Conservation (phyloP, 2,888 invertebrate genomes). For the Lumbricus terrestris region DNA sequence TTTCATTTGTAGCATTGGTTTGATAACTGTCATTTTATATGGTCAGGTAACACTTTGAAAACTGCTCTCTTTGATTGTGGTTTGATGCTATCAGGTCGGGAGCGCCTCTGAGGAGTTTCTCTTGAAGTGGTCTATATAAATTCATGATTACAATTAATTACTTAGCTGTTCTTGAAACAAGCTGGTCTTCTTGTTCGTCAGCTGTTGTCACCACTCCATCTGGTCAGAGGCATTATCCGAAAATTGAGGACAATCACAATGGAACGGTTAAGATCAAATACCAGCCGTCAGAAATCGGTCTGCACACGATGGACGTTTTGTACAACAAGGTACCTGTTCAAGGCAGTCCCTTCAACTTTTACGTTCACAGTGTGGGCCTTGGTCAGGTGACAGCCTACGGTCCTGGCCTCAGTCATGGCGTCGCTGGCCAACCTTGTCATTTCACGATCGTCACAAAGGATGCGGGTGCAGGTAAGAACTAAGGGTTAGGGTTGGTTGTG, state of each 20-base stretch:
- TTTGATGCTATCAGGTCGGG: too few relatives aligned
- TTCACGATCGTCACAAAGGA: constrained; percentile 92
- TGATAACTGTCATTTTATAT: neutral
- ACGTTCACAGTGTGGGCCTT: constrained; percentile 77
- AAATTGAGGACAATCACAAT: constrained; percentile 90
- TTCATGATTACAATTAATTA: too few relatives aligned
- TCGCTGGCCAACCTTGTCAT: constrained; percentile 88
- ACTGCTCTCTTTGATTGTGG: too few relatives aligned
- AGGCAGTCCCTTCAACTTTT: constrained; percentile 69
- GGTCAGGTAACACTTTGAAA: too few relatives aligned
- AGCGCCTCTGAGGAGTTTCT: too few relatives aligned
- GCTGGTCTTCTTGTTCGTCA: constrained; percentile 58
- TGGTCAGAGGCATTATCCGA: constrained; percentile 73
- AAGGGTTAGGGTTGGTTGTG: neutral
- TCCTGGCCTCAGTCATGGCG: constrained; percentile 84
- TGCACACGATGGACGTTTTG: constrained; percentile 87
- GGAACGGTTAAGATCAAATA: constrained; percentile 93
- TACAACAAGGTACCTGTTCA: constrained; percentile 94
- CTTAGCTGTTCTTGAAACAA: neutral
- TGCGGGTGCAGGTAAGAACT: constrained; percentile 15
- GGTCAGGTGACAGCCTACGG: constrained; percentile 97
- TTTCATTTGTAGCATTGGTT: neutral
- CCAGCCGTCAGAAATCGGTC: constrained; percentile 90
- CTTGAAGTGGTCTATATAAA: too few relatives aligned
- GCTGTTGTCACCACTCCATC: constrained; percentile 95